Conservation (phyloP, 2,888 invertebrate genomes). For the Chaetogeoica ovagalla region DNA sequence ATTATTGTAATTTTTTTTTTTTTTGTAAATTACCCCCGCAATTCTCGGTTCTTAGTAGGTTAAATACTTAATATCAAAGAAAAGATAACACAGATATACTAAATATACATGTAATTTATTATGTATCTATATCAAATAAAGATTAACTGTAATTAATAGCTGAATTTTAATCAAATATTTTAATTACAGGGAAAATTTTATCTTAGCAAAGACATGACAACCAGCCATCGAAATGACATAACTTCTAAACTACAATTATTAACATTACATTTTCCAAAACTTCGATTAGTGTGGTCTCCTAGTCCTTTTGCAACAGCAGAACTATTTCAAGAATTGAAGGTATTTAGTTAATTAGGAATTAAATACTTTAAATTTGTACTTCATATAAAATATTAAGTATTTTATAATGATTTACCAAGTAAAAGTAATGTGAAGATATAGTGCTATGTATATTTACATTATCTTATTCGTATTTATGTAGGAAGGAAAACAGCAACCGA, state of each 20-base stretch:
- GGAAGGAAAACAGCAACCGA: slow-evolving; percentile 82
- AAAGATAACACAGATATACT: no score
- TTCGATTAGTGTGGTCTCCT: slow-evolving; percentile 94
- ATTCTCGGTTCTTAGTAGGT: no score
- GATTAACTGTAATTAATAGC: neutral
- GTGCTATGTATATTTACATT: neutral
- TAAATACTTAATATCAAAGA: no score
- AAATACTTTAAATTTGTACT: no score
- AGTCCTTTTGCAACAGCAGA: slow-evolving; percentile 95
- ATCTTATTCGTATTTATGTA: slow-evolving; percentile 59
- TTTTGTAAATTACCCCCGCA: no score
- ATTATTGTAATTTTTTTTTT: no score
- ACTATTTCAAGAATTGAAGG: slow-evolving; percentile 92
- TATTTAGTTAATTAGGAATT: slow-evolving; percentile 58
- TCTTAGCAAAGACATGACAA: slow-evolving; percentile 75
- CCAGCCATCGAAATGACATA: slow-evolving; percentile 69
- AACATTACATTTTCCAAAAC: slow-evolving; percentile 91
- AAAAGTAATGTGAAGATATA: neutral
- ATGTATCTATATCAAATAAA: neutral
- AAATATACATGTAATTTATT: no score
- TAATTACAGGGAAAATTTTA: slow-evolving; percentile 72
- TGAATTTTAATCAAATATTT: neutral
- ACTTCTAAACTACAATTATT: slow-evolving; percentile 86
- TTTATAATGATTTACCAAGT: neutral
- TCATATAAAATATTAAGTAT: neutral